phyloP scores from a whole-genome alignment of 2,797 vertebrate genomes.

The Peromyscus aztecus region DNA sequence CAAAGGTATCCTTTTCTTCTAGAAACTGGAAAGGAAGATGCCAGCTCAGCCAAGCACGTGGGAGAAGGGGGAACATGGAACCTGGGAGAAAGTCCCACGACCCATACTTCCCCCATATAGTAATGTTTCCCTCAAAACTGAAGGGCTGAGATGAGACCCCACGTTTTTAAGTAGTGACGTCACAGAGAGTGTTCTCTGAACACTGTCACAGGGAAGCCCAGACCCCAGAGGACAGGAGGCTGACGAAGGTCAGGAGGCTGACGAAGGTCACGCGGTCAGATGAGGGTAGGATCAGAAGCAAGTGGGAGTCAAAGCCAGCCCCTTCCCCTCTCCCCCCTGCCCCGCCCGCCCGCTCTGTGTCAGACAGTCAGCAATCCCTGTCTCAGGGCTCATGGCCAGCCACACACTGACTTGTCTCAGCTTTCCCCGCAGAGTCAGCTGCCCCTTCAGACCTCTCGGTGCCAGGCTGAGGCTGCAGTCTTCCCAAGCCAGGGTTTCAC shows the following conservation, averaged over 20 bases:
- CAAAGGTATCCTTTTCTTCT: not conserved
- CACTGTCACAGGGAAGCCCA: not conserved
- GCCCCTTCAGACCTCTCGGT: not conserved
- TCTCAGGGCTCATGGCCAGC: constrained; percentile 19
- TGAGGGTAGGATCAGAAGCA: not conserved
- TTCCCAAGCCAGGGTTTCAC: constrained; percentile 29
- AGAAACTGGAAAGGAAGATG: not conserved
- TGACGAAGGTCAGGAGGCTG: not conserved
- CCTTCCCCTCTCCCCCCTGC: no score
- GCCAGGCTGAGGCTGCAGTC: constrained; percentile 59
- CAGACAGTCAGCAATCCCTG: not conserved
- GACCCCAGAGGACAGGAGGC: not conserved
- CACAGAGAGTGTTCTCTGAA: not conserved
- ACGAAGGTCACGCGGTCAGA: constrained; percentile 7
- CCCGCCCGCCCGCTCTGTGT: not conserved
- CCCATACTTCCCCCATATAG: not conserved
- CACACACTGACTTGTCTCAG: constrained; percentile 58
- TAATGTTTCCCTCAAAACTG: not conserved
- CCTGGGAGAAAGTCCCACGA: not conserved
- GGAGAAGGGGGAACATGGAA: not conserved
- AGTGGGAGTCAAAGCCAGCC: not conserved
- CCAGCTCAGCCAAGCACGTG: not conserved
- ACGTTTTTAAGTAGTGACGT: not conserved
- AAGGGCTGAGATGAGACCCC: not conserved
- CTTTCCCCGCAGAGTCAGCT: constrained; percentile 74